Evolutionary conservation across 1,140 invertebrate species (phyloP).

Genomic region (Drosophila sproati): DNA sequence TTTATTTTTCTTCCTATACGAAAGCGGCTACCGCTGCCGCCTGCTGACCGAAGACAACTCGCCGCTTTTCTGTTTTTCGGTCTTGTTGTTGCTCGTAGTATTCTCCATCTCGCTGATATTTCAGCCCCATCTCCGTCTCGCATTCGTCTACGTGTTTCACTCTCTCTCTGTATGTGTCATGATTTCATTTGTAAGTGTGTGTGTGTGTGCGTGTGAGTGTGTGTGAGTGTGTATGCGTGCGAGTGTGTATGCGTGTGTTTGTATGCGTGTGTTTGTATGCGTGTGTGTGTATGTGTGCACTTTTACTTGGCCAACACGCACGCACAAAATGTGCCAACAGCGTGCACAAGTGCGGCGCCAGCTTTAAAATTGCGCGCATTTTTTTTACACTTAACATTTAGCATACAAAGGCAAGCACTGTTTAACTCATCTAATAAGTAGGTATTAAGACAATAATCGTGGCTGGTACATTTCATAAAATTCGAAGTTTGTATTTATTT

Average conservation of each 20-base stretch:
- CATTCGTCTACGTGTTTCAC: constrained; percentile 52
- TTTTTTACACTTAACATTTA: constrained; percentile 18
- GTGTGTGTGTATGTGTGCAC: constrained; percentile 12
- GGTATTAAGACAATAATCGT: neutral
- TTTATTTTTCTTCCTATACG: constrained; percentile 28
- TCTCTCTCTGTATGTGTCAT: constrained; percentile 45
- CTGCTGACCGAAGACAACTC: constrained; percentile 46
- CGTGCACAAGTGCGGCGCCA: constrained; percentile 39
- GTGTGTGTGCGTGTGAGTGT: constrained; percentile 8
- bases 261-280: no score
- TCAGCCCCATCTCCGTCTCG: constrained; percentile 30
- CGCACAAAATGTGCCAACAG: constrained; percentile 39
- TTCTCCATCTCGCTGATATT: constrained; percentile 39
- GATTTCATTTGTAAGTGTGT: constrained; percentile 18
- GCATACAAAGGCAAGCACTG: neutral
- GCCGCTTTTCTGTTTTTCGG: constrained; percentile 36
- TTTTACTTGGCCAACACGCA: constrained; percentile 49
- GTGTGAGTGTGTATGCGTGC: neutral
- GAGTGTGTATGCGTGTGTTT: constrained; percentile 4
- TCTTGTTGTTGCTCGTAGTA: constrained; percentile 38
- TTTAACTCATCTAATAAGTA: no score
- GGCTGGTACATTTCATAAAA: neutral
- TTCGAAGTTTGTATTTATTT: constrained; percentile 45
- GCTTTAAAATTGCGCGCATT: constrained; percentile 49
- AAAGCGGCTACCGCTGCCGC: constrained; percentile 40